phyloP scores from a whole-genome alignment of 2,113 vertebrate species.

The Sebastes schlegelii region DNA sequence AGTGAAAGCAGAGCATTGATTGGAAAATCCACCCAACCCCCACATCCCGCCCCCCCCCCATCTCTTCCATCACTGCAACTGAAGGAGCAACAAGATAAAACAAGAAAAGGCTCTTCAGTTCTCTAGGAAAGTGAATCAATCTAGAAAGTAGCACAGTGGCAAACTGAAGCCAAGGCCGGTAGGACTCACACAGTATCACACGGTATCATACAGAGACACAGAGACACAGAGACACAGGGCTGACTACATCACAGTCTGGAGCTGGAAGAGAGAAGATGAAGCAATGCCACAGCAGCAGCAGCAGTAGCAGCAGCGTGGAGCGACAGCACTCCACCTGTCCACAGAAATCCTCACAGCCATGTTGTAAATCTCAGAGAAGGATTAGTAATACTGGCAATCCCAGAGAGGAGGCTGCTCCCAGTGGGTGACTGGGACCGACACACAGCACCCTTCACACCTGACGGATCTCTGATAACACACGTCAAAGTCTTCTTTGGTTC shows the following conservation, averaged over 20 bases:
- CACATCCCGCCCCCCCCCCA: neutral
- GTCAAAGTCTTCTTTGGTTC: neutral
- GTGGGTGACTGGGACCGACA: constrained; percentile 25
- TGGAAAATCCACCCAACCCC: constrained; percentile 21
- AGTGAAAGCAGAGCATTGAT: constrained; percentile 32
- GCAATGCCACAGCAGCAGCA: constrained; percentile 49
- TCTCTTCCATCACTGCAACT: constrained; percentile 27
- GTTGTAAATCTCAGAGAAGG: constrained; percentile 61
- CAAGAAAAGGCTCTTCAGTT: constrained; percentile 16
- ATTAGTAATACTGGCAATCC: constrained; percentile 62
- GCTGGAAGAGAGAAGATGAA: constrained; percentile 42
- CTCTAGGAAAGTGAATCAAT: constrained; percentile 48
- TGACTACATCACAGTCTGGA: constrained; percentile 42
- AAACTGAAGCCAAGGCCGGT: constrained; percentile 52
- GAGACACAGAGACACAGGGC: constrained; percentile 24
- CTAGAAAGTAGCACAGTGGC: constrained; percentile 50
- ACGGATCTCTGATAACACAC: constrained; percentile 5
- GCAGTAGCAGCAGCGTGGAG: constrained; percentile 47
- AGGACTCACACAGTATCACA: constrained; percentile 51
- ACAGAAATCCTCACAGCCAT: constrained; percentile 59
- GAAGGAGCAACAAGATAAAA: constrained; percentile 3
- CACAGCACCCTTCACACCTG: constrained; percentile 5
- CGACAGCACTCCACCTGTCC: constrained; percentile 35
- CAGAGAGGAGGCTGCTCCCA: constrained; percentile 12
- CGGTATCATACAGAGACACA: too few relatives aligned